Evolutionary conservation across 2,797 vertebrate species (phyloP), one percentile per base, ranked within the genome.

Genomic region (Diplodus sargus): DNA sequence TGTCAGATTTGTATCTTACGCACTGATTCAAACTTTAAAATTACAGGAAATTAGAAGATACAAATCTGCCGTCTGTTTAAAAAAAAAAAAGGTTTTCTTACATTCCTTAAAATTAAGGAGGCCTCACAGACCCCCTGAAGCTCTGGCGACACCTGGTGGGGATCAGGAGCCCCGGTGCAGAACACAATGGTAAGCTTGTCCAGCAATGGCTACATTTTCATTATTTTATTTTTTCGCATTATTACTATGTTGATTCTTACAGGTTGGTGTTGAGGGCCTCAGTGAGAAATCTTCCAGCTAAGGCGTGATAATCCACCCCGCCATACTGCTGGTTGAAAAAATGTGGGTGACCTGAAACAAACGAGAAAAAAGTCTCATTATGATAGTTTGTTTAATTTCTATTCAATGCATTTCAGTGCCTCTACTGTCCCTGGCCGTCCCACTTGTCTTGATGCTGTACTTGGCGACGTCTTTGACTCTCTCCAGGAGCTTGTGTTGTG

Each of bases 241-340:
- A n/a, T 15, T 7, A 30, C 47, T 18, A 39, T 4, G 0, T 4
- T 70, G 7, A 52, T 48, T 92, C 95, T 90, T 90, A 98, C 96
- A 96, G 96, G 93, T 96, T 97, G 47, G 97, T 97, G 88, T 97
- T 98, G 83, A 98, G 96, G 56, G 95, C 90, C 88, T 98, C 96
- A 0, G 95, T 95, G 76, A 98, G 94, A 60, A 97, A 91, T 54
- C 96, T 94, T 43, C 97, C 97, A 0, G 94, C 94, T 90, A 97
- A 67, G 18, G 97, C 87, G 16, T 97, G 95, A 66, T 95, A 95
- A 80, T 97, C 97, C 87, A 97, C 71, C 5, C 96, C 97, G 0
- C 91, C 95, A 90, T 95, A 98, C 48, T 94, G 95, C 86, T 98
- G 97, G 85, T 97, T 98, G 80, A 96, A 96, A 91, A 97, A 98